phyloP scores from a whole-genome alignment of 2,113 vertebrate species.

The Nanorana parkeri region DNA sequence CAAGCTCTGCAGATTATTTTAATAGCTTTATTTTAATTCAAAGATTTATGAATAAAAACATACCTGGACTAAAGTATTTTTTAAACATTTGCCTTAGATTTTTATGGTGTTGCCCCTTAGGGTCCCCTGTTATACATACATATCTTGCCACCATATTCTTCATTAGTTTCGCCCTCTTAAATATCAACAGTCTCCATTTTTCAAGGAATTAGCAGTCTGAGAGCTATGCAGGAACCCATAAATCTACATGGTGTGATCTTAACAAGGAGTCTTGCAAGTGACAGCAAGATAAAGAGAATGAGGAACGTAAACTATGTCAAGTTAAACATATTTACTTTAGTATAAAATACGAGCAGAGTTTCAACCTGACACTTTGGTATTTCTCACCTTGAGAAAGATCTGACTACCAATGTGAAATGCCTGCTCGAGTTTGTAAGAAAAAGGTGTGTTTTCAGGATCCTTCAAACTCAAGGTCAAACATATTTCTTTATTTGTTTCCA shows the following conservation, averaged over 20 bases:
- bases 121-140: not conserved
- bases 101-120: too few relatives aligned
- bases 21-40: not conserved
- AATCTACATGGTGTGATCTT: slow-evolving; percentile 53
- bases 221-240: slow-evolving; percentile 57
- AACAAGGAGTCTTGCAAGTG: slow-evolving; percentile 49
- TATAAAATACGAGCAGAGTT: slow-evolving; percentile 48
- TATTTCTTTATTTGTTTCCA: not conserved
- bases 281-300: slow-evolving; percentile 55
- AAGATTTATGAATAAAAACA: not conserved
- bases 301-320: slow-evolving; percentile 56
- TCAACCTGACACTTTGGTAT: slow-evolving; percentile 52
- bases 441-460: slow-evolving; percentile 24
- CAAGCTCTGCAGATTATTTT: too few relatives aligned
- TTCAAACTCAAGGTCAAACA: slow-evolving; percentile 35
- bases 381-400: slow-evolving; percentile 52
- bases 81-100: too few relatives aligned
- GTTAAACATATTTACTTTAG: slow-evolving; percentile 56
- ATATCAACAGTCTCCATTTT: slow-evolving; percentile 48
- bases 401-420: slow-evolving; percentile 26
- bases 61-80: not conserved
- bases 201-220: slow-evolving; percentile 37
- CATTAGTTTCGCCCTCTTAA: slow-evolving; percentile 52
- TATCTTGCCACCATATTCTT: slow-evolving; percentile 33
- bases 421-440: slow-evolving; percentile 21